Conservation (phyloP, 2,888 invertebrate genomes). For the Cremastinae sp. region DNA sequence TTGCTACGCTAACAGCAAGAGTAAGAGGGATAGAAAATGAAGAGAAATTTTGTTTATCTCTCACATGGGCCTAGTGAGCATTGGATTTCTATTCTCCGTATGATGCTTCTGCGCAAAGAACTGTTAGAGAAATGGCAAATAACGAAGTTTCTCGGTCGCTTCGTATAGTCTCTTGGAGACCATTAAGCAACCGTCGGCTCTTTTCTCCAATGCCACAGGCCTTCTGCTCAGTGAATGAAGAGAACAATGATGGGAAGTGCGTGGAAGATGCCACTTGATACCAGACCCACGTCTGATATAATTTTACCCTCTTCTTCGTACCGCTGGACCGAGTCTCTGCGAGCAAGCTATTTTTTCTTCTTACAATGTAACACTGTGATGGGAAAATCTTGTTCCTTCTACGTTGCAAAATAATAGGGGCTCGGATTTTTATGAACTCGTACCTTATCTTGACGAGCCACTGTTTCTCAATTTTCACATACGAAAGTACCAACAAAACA, state of each 20-base stretch:
- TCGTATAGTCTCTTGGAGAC: slow-evolving; percentile 65
- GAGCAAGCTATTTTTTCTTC: not conserved
- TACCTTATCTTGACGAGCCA: not conserved
- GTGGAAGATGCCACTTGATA: slow-evolving; percentile 58
- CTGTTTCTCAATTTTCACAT: too few species aligned
- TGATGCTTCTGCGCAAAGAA: slow-evolving; percentile 49
- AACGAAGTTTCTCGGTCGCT: slow-evolving; percentile 63
- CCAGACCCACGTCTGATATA: slow-evolving; percentile 30
- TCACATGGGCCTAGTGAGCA: slow-evolving; percentile 64
- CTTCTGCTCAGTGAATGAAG: slow-evolving; percentile 47
- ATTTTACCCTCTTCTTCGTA: not conserved
- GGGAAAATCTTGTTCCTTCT: not conserved
- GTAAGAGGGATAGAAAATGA: slow-evolving; percentile 17
- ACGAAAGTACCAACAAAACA: too few species aligned
- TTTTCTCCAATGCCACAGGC: slow-evolving; percentile 58
- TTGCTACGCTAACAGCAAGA: not conserved
- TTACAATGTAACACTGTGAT: not conserved
- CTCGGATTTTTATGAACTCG: too few species aligned
- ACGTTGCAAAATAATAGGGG: not conserved
- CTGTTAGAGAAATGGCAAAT: slow-evolving; percentile 60
- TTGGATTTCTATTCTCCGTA: slow-evolving; percentile 48
- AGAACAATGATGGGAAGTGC: slow-evolving; percentile 49
- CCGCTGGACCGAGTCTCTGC: not conserved
- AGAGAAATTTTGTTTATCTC: slow-evolving; percentile 64
- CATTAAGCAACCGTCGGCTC: slow-evolving; percentile 62